These are phyloP conservation scores for Apocrypta bakeri DNA, from an alignment of 1,140 invertebrate species.

Conservation along the genomic window DNA sequence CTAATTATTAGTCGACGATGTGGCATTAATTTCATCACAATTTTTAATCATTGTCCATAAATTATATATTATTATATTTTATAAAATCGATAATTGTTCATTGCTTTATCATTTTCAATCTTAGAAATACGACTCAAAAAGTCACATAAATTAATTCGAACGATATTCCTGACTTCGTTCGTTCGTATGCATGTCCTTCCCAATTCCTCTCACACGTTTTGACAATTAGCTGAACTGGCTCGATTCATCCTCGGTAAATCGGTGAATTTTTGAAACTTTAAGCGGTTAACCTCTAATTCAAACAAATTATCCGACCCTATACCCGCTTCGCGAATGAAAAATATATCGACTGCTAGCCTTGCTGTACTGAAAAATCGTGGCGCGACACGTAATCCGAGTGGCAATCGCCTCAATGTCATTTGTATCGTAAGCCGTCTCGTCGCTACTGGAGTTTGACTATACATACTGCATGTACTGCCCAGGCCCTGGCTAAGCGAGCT, in stretches of 20 bases:
- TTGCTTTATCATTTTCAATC: too few relatives aligned
- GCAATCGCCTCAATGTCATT: neutral
- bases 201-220: neutral
- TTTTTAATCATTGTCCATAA: too few relatives aligned
- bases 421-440: neutral
- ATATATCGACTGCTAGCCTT: neutral
- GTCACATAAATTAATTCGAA: too few relatives aligned
- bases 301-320: slow-evolving; percentile 34
- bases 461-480: neutral
- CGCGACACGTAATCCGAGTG: slow-evolving; percentile 2
- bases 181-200: too few relatives aligned
- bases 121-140: too few relatives aligned
- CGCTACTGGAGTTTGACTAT: neutral
- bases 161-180: too few relatives aligned
- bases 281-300: slow-evolving; percentile 17
- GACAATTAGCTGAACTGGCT: neutral
- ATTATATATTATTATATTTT: too few relatives aligned
- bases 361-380: neutral
- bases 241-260: neutral
- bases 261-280: neutral
- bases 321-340: slow-evolving; percentile 1
- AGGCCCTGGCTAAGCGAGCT: neutral
- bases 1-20: too few relatives aligned
- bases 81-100: too few relatives aligned
- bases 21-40: too few relatives aligned